Evolutionary conservation across 2,113 vertebrate genomes (phyloP), one percentile per base, ranked within the genome.

Genomic region (Peromyscus maniculatus): DNA sequence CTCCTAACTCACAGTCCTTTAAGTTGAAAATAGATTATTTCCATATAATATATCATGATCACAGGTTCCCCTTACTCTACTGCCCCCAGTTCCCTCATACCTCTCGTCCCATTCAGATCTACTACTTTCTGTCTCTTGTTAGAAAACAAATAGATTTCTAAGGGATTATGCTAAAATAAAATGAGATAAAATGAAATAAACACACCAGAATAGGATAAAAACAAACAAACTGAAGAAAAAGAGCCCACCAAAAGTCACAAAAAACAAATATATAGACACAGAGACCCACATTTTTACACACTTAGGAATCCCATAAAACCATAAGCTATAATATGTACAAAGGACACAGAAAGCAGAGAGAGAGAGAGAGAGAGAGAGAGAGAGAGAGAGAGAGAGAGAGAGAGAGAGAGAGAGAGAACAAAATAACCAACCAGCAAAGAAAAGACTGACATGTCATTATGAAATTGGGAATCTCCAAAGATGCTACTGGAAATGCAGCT

Each of bases 381-480:
- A 77, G 1, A 49, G 5, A 78, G 12, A 26, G 9, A 75, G 22
- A 75, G 10, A 46, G 0, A 77, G 39, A 77, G 4, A 75, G 72
- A 24, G 7, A 39, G 22, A 26, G 1, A 46, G 12, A 24, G n/a
- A 26, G 0, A 2, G 2, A 28, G 26, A 66, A 28, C 9, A 66
- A 24, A 28, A 66, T 66, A 67, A 13, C 28, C 28, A 67, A 67
- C 10, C 28, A 31, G 57, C 57, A 66, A 66, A 66, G 10, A 28
- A 66, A 33, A 67, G 66, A 26, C 28, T 52, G 26, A 8, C 7
- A 52, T 7, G 6, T 3, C 15, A 49, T 8, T 79, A 31, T 52
- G 75, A 78, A 26, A 49, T 7, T 31, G 28, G 7, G 26, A 79
- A 55, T 49, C 31, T 21, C 16, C 31, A 55, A 16, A 55, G 16